Percentiles rank a stretch among this genome's conserved stretches.
Evolutionary conservation across 2,113 vertebrate genomes (phyloP).

Genomic region (Syngnathus scovelli): DNA sequence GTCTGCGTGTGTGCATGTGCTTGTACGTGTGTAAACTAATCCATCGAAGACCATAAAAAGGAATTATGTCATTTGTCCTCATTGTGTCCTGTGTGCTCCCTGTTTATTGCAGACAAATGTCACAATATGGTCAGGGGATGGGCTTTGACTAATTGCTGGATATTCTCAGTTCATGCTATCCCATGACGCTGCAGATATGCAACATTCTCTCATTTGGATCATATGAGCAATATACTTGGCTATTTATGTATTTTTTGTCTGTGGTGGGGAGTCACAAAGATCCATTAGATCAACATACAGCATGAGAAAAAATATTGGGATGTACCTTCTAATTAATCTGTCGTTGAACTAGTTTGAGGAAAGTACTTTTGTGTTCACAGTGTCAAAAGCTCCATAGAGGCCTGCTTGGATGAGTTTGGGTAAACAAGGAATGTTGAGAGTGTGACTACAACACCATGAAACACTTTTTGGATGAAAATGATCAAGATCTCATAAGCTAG

Average conservation of each 20-base stretch:
- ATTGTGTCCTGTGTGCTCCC: constrained; percentile 53
- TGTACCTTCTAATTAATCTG: background rate
- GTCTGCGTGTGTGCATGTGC: no score
- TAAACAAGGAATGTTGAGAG: no score
- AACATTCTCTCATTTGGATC: constrained; percentile 22
- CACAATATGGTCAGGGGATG: constrained; percentile 47
- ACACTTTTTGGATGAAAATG: background rate
- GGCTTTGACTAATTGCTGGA: constrained; percentile 54
- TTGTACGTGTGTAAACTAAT: no score
- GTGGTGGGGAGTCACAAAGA: background rate
- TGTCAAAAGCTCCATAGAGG: background rate
- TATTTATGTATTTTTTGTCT: background rate
- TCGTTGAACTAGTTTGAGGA: no score
- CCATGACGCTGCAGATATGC: constrained; percentile 19
- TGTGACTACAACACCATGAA: background rate
- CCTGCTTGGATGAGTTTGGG: background rate
- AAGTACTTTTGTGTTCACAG: background rate
- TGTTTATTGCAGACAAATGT: constrained; percentile 64
- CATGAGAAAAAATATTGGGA: background rate
- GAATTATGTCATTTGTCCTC: constrained; percentile 53
- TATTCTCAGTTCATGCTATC: constrained; percentile 12
- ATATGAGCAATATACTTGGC: constrained; percentile 2
- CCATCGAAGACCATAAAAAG: no score
- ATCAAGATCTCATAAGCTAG: background rate
- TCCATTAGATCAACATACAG: background rate